Conservation (phyloP, 2,888 invertebrate genomes). For the Amorpha juglandis region DNA sequence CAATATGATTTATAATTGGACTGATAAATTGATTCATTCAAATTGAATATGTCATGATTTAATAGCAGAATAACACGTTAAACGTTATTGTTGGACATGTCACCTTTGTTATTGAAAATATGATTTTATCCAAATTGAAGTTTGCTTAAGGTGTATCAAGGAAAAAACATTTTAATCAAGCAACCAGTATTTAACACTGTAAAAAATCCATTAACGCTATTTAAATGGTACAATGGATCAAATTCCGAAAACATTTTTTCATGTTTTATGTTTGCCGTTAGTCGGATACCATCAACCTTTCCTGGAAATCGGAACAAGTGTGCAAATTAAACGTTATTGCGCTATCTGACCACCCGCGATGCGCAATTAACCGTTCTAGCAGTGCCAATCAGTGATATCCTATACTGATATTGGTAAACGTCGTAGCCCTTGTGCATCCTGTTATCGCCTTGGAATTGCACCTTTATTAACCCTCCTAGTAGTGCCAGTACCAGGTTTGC, state of each 20-base stretch:
- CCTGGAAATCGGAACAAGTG: neutral
- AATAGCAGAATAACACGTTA: conserved; percentile 28
- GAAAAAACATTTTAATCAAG: too few relatives aligned
- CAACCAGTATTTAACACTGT: too few relatives aligned
- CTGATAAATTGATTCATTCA: conserved; percentile 49
- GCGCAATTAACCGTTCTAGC: conserved; percentile 13
- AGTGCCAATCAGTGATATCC: conserved; percentile 20
- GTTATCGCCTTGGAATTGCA: neutral
- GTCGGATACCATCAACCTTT: neutral
- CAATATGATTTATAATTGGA: conserved; percentile 58
- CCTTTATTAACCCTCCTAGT: neutral
- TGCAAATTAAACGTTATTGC: conserved; percentile 7
- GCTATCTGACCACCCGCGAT: conserved; percentile 11
- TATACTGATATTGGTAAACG: neutral
- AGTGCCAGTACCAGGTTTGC: neutral
- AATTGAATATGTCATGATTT: conserved; percentile 37
- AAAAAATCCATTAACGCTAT: too few relatives aligned
- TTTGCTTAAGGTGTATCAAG: too few relatives aligned
- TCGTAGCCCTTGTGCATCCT: neutral
- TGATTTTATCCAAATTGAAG: too few relatives aligned
- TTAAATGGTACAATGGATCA: neutral
- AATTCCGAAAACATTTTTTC: neutral
- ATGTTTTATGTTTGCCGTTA: neutral
- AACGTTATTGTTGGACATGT: neutral
- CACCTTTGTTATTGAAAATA: neutral